Base-by-base conservation (phyloP, 2,113 vertebrate genomes). In the Micromys minutus region DNA sequence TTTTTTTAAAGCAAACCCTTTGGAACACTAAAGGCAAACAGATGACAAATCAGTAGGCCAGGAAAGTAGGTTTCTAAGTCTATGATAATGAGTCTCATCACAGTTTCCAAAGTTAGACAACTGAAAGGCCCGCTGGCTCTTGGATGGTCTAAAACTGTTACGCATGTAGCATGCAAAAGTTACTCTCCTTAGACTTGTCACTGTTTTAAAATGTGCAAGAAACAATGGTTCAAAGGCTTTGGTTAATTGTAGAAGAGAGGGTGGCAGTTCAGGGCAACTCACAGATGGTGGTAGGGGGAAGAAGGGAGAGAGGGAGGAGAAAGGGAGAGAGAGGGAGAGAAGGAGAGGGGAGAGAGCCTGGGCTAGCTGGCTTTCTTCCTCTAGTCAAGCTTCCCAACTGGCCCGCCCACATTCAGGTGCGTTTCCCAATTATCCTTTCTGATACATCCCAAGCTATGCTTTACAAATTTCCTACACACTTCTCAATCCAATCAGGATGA, bases 1-100 rank as follows among this genome's bases (percentile, higher is more conserved):
- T 61, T 42, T 85, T 87, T 96, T 87, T 45, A 52, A 72, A 97
- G 75, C 69, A 42, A 87, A 36, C 21, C 77, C 83, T 45, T 81
- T 26, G 45, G 89, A 42, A 69, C 75, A 55, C 39, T 74, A 42
- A 91, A 52, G 59, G 22, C 45, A 50, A 57, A 65, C 55, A 26
- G 45, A 61, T 61, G 36, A 61, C 1, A 9, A 50, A 65, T 67
- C 11, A 47, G 2, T 4, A 77, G 71, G 55, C 8, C 59, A 75
- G 87, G 16, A 42, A 93, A 86, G 81, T 34, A 52, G 13, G 57
- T 52, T 83, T 89, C 83, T 87, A 69, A 45, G 80, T 63, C 42
- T 80, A 63, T 16, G 50, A 74, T 31, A 85, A 47, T 21, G 39
- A 67, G 50, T 71, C 67, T 57, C 74, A 76, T 63, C 77, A 59